A percentile compares a stretch with the other conserved stretches of the same genome.
phyloP scores from a whole-genome alignment of 2,113 vertebrate genomes.

The Odontesthes bonariensis region DNA sequence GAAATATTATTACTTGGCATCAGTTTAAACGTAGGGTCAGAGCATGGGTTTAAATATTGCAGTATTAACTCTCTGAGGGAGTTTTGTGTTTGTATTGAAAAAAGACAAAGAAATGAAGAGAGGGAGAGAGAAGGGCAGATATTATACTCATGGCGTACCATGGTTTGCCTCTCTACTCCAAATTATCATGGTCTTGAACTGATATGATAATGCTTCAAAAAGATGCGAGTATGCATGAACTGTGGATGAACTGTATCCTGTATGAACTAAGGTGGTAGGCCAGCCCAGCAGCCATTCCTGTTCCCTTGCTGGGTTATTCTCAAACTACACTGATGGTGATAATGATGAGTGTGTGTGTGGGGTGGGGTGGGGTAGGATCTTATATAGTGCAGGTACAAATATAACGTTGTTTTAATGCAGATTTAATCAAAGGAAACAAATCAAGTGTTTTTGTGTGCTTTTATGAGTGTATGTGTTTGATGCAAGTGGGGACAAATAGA shows the following conservation, averaged over 20 bases:
- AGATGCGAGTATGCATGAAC: conserved; percentile 73
- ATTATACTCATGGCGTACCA: conserved; percentile 68
- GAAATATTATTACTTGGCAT: conserved; percentile 57
- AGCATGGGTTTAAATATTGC: conserved; percentile 61
- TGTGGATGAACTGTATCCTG: conserved; percentile 79
- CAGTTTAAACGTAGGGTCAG: conserved; percentile 67
- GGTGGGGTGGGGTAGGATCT: neutral
- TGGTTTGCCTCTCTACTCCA: conserved; percentile 68
- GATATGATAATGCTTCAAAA: conserved; percentile 77
- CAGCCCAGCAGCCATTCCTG: conserved; percentile 59
- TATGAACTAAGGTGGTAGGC: conserved; percentile 71
- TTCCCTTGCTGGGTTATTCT: conserved; percentile 58
- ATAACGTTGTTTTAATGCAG: conserved; percentile 50
- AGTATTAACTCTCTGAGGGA: conserved; percentile 48
- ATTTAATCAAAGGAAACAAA: conserved; percentile 23
- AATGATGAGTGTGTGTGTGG: conserved; percentile 17
- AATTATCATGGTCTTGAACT: conserved; percentile 77
- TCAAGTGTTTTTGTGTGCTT: conserved; percentile 37
- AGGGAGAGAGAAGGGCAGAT: conserved; percentile 60
- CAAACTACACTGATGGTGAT: conserved; percentile 52
- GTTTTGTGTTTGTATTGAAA: conserved; percentile 50
- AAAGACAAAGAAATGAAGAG: conserved; percentile 8
- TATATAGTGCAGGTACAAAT: conserved; percentile 29
- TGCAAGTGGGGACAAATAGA: conserved; percentile 76
- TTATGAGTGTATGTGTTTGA: conserved; percentile 52